Conservation (phyloP, 2,113 vertebrate species). For the Trogon melanurus region DNA sequence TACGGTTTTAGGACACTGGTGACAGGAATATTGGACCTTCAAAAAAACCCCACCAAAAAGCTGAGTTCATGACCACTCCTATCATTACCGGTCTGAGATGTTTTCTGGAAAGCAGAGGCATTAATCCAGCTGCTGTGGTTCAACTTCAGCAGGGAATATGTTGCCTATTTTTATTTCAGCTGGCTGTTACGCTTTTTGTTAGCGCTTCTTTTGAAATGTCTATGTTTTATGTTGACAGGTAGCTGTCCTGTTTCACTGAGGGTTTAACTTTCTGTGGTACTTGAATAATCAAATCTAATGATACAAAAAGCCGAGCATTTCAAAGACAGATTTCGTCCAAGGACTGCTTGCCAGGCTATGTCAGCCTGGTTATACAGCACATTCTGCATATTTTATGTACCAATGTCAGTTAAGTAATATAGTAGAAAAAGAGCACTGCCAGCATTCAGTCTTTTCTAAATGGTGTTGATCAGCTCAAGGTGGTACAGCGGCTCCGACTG, state of each 20-base stretch:
- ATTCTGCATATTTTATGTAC: neutral
- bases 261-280: neutral
- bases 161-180: neutral
- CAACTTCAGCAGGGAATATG: neutral
- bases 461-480: neutral
- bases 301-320: neutral
- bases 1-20: neutral
- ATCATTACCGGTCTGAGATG: neutral
- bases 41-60: neutral
- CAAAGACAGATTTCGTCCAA: neutral
- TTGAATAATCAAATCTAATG: neutral
- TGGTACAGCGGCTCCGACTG: neutral
- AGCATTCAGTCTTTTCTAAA: neutral
- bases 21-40: neutral
- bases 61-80: neutral
- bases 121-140: neutral
- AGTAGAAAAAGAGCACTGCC: neutral
- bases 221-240: neutral
- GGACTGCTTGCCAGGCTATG: neutral
- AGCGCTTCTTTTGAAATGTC: neutral
- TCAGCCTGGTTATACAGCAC: neutral
- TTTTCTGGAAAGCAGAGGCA: neutral
- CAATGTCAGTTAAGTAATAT: neutral
- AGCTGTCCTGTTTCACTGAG: neutral
- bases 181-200: neutral